These are phyloP conservation scores for Lota lota DNA, from an alignment of 2,113 vertebrate species.

Conservation along the genomic window DNA sequence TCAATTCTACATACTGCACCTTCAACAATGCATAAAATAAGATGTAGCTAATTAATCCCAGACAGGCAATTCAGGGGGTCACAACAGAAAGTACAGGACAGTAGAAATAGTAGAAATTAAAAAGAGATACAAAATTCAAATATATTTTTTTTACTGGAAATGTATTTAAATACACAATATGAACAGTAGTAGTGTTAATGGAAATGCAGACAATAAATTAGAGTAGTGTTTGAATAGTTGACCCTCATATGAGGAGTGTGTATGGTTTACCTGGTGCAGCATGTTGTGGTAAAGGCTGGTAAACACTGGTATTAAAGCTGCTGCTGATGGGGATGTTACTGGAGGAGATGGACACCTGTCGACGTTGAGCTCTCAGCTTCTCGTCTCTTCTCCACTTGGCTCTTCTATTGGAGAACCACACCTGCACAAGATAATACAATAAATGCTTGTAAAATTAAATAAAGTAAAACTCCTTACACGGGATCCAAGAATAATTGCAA, in stretches of 20 bases:
- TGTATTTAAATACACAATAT: too few relatives aligned
- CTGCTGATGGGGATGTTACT: constrained; percentile 98
- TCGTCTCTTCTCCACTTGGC: constrained; percentile 99
- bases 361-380: constrained; percentile 93
- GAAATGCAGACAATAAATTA: neutral
- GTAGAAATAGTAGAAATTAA: too few relatives aligned
- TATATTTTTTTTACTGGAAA: too few relatives aligned
- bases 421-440: constrained; percentile 66
- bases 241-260: too few relatives aligned
- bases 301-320: constrained; percentile 95
- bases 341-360: constrained; percentile 91
- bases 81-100: too few relatives aligned
- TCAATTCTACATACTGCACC: too few relatives aligned
- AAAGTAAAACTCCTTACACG: neutral
- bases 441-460: too few relatives aligned
- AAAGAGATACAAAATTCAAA: neutral
- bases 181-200: too few relatives aligned
- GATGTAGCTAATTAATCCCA: too few relatives aligned
- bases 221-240: neutral
- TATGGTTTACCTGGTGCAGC: constrained; percentile 83
- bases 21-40: too few relatives aligned
- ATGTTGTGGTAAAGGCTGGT: constrained; percentile 91
- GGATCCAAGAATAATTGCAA: neutral
- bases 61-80: too few relatives aligned
- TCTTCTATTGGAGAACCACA: constrained; percentile 98